A percentile compares a stretch with the other conserved stretches of the same genome.
phyloP scores from a whole-genome alignment of 2,888 invertebrate genomes.

The Crepidodera aurea region DNA sequence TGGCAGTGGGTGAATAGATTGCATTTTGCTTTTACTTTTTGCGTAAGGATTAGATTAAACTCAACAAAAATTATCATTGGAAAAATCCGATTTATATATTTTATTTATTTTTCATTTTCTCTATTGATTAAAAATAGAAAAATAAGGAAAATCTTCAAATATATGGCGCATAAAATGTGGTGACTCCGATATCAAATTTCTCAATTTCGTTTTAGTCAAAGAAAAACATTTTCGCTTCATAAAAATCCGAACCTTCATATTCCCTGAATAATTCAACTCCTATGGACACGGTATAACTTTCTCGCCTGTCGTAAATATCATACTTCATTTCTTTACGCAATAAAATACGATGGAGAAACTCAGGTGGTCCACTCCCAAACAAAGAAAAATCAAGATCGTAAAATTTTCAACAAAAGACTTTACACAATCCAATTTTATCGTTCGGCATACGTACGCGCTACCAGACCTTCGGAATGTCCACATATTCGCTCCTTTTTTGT shows the following conservation, averaged over 20 bases:
- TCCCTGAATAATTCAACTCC: slow-evolving; percentile 11
- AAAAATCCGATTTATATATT: no score
- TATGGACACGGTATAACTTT: slow-evolving; percentile 7
- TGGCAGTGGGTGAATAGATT: background rate
- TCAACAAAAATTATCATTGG: no score
- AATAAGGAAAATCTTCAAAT: background rate
- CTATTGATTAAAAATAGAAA: no score
- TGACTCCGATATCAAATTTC: background rate
- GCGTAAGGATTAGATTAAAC: no score
- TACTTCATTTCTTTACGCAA: slow-evolving; percentile 29
- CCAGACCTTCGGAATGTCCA: slow-evolving; percentile 28
- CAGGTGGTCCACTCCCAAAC: slow-evolving; percentile 36
- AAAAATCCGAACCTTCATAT: slow-evolving; percentile 11
- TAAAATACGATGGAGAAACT: slow-evolving; percentile 25
- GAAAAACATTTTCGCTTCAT: background rate
- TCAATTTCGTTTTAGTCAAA: background rate
- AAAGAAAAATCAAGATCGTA: slow-evolving; percentile 37
- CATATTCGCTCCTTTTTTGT: slow-evolving; percentile 17
- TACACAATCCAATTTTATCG: slow-evolving; percentile 39
- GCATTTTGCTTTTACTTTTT: background rate
- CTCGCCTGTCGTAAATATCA: slow-evolving; percentile 30
- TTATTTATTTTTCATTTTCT: no score
- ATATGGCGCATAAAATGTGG: slow-evolving; percentile 1
- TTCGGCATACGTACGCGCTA: slow-evolving; percentile 33
- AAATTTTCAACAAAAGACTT: slow-evolving; percentile 35